Percentiles rank a stretch among this genome's conserved stretches.
Evolutionary conservation across 2,888 invertebrate species (phyloP).

Genomic region (Cantharis nigra): DNA sequence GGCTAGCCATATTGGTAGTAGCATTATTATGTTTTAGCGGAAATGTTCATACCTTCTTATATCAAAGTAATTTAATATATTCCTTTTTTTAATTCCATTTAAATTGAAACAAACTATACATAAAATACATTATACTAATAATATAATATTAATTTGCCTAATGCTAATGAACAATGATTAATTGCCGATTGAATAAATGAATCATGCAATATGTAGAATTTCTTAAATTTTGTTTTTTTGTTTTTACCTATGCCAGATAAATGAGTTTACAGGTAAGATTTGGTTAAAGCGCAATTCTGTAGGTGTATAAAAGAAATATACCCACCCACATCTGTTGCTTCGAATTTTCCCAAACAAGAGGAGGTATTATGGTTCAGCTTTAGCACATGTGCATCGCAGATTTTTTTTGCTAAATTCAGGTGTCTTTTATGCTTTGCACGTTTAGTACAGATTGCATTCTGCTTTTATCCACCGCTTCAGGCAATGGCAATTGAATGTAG

Average conservation of each 20-base stretch:
- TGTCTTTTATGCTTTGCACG: conserved; percentile 25
- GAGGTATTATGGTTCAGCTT: conserved; percentile 24
- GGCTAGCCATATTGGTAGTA: no score
- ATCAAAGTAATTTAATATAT: no score
- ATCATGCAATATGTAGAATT: no score
- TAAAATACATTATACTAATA: no score
- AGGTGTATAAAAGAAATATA: conserved; percentile 42
- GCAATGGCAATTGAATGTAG: neutral
- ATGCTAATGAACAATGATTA: no score
- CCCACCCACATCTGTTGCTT: conserved; percentile 45
- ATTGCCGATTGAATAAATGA: no score
- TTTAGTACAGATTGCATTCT: neutral
- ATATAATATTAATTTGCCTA: no score
- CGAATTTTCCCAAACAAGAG: conserved; percentile 40
- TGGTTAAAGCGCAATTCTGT: conserved; percentile 33
- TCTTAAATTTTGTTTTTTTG: no score
- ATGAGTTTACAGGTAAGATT: conserved; percentile 42
- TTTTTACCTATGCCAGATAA: conserved; percentile 39
- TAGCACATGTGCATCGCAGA: conserved; percentile 47
- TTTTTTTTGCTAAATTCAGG: conserved; percentile 44
- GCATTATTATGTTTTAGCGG: no score
- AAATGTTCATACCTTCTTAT: no score
- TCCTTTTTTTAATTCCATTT: no score
- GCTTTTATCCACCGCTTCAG: neutral
- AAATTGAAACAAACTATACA: no score